Conservation (phyloP, 2,888 invertebrate species). For the Parnassius apollo region DNA sequence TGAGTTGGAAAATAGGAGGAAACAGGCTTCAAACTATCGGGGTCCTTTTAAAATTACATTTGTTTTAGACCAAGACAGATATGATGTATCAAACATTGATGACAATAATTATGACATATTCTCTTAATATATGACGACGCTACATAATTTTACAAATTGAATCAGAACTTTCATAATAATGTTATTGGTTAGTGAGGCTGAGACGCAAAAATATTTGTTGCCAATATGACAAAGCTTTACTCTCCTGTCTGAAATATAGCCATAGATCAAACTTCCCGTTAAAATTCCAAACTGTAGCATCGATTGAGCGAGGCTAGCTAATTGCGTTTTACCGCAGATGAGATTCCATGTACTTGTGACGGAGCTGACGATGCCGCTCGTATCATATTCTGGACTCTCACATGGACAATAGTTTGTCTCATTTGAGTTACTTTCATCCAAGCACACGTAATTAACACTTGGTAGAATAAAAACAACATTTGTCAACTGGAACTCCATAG, state of each 20-base stretch:
- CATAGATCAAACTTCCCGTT: conserved; percentile 77
- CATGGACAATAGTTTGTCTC: conserved; percentile 66
- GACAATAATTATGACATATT: too few relatives aligned
- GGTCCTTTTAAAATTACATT: too few relatives aligned
- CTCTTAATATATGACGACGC: too few relatives aligned
- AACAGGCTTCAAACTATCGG: too few relatives aligned
- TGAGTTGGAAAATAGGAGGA: too few relatives aligned
- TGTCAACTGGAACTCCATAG: conserved; percentile 79
- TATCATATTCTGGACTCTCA: conserved; percentile 75
- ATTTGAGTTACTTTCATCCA: conserved; percentile 54
- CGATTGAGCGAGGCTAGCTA: conserved; percentile 80
- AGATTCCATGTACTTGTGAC: conserved; percentile 83
- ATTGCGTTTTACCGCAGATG: conserved; percentile 77
- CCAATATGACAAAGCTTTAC: too few relatives aligned
- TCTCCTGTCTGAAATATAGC: conserved; percentile 75
- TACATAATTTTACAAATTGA: too few relatives aligned
- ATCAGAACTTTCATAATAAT: too few relatives aligned
- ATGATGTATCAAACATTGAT: too few relatives aligned
- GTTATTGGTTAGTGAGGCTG: too few relatives aligned
- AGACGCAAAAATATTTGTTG: not conserved
- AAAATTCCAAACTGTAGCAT: conserved; percentile 80
- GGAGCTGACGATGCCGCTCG: conserved; percentile 74
- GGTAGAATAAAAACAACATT: conserved; percentile 82
- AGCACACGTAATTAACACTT: conserved; percentile 71
- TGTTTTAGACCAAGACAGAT: too few relatives aligned